Percentiles rank a stretch among this genome's conserved stretches.
Conservation (phyloP, 2,888 invertebrate genomes). For the Molorchus minor region DNA sequence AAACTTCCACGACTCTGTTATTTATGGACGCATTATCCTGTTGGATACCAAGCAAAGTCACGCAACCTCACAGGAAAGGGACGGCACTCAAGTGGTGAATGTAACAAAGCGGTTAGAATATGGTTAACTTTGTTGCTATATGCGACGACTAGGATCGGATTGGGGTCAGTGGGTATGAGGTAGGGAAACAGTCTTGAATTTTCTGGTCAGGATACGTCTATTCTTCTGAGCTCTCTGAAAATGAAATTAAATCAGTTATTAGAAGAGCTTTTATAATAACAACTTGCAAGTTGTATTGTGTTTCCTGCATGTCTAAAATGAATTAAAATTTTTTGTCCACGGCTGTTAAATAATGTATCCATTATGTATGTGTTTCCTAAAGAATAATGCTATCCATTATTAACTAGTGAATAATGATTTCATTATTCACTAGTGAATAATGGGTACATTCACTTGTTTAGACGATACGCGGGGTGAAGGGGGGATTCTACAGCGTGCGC, state of each 20-base stretch:
- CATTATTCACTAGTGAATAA: too few species aligned
- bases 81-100: conserved; percentile 15
- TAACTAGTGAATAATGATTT: too few species aligned
- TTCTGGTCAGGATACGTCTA: conserved; percentile 59
- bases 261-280: neutral
- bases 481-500: too few species aligned
- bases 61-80: conserved; percentile 1
- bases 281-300: too few species aligned
- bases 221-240: conserved; percentile 62
- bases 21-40: conserved; percentile 11
- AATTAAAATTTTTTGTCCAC: too few species aligned
- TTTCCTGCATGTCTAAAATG: too few species aligned
- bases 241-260: conserved; percentile 28
- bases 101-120: conserved; percentile 24
- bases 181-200: conserved; percentile 63
- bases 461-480: too few species aligned
- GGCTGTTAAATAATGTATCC: too few species aligned
- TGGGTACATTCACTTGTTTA: too few species aligned
- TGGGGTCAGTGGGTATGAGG: conserved; percentile 46
- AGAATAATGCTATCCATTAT: too few species aligned
- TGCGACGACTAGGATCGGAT: neutral
- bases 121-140: conserved; percentile 21
- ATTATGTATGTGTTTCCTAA: too few species aligned
- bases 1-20: conserved; percentile 10
- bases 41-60: conserved; percentile 15